These are phyloP conservation scores for Metaphire vulgaris DNA, from an alignment of 1,140 invertebrate species.

Conservation along the genomic window DNA sequence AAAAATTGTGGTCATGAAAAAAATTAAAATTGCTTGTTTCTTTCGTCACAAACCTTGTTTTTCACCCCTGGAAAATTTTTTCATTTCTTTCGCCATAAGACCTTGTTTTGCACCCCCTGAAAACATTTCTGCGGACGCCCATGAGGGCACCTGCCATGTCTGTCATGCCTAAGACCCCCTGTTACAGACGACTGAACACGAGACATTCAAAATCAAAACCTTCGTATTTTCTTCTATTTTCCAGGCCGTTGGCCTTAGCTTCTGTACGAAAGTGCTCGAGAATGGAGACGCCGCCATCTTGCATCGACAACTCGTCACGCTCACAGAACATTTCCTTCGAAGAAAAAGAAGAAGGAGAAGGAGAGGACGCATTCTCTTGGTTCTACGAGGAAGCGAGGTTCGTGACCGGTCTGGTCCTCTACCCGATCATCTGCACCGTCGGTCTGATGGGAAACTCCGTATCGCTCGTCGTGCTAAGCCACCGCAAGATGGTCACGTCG, in stretches of 20 bases:
- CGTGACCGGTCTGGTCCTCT: conserved; percentile 50
- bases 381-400: conserved; percentile 27
- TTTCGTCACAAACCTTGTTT: too few relatives aligned
- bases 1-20: too few relatives aligned
- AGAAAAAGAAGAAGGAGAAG: too few relatives aligned
- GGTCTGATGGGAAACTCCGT: conserved; percentile 64
- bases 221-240: neutral
- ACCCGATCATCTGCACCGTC: conserved; percentile 61
- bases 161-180: neutral
- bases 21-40: too few relatives aligned
- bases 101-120: neutral
- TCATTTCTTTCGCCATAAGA: neutral
- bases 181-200: neutral
- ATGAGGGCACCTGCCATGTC: neutral
- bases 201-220: neutral
- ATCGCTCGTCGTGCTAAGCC: conserved; percentile 64
- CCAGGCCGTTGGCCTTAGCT: neutral
- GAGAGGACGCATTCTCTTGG: conserved; percentile 14
- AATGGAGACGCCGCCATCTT: neutral
- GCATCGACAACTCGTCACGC: neutral
- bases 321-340: too few relatives aligned
- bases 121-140: neutral
- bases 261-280: neutral
- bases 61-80: too few relatives aligned
- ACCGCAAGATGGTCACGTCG: conserved; percentile 63